Evolutionary conservation across 1,140 invertebrate genomes (phyloP).

Genomic region (Gonioctena quinquepunctata): DNA sequence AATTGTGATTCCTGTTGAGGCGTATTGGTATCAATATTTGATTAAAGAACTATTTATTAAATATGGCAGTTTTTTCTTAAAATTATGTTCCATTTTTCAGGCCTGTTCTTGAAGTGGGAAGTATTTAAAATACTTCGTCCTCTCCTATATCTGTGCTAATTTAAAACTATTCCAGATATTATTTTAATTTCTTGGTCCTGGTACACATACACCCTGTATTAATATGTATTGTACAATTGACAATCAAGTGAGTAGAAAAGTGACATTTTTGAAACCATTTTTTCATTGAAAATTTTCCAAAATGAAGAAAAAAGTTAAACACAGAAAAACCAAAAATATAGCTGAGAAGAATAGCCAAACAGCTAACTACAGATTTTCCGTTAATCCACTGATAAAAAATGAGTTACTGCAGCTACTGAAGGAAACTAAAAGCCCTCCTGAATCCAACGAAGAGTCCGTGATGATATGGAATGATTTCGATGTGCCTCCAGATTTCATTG

Average conservation of each 20-base stretch:
- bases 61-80: background rate
- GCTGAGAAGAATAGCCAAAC: background rate
- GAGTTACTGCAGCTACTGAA: background rate
- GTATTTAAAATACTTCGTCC: no score
- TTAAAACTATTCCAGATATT: no score
- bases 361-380: background rate
- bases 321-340: conserved; percentile 4
- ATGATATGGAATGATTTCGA: background rate
- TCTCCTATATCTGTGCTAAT: no score
- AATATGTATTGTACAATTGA: no score
- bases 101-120: no score
- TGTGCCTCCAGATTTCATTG: background rate
- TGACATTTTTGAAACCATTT: background rate
- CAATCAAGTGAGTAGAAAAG: background rate
- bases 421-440: background rate
- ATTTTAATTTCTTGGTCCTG: no score
- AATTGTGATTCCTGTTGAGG: background rate
- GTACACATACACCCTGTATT: no score
- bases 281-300: background rate
- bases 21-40: background rate
- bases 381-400: conserved; percentile 2
- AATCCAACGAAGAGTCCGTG: background rate
- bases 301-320: conserved; percentile 10
- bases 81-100: no score
- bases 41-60: background rate